phyloP scores from a whole-genome alignment of 2,797 vertebrate genomes.

The Epinephelus coioides region DNA sequence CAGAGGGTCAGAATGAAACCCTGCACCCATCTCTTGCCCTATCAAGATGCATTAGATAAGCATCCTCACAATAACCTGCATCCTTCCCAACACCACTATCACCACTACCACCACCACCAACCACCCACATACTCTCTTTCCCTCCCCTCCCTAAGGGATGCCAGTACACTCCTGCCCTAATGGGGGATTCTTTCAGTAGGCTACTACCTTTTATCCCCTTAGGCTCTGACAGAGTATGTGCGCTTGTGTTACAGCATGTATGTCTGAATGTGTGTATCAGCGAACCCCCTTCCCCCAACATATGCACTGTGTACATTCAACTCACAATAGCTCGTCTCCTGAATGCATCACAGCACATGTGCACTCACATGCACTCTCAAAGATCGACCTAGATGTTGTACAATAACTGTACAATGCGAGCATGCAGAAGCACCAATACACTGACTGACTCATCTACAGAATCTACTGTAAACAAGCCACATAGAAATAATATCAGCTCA shows the following conservation, averaged over 20 bases:
- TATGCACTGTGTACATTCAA: conserved; percentile 66
- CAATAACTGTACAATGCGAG: conserved; percentile 58
- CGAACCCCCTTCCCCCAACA: conserved; percentile 61
- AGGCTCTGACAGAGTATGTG: conserved; percentile 56
- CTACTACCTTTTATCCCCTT: conserved; percentile 72
- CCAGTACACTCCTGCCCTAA: conserved; percentile 77
- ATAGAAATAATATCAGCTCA: conserved; percentile 47
- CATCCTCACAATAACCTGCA: conserved; percentile 79
- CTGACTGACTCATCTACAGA: conserved; percentile 69
- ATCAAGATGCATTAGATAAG: conserved; percentile 63
- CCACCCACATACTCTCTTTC: conserved; percentile 63
- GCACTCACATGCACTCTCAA: conserved; percentile 75
- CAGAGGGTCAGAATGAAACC: conserved; percentile 53
- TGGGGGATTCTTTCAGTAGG: conserved; percentile 80
- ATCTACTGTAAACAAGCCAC: conserved; percentile 55
- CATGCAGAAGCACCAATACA: conserved; percentile 48
- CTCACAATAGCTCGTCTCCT: conserved; percentile 69
- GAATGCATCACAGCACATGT: conserved; percentile 73
- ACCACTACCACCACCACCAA: conserved; percentile 27
- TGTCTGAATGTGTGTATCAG: conserved; percentile 38
- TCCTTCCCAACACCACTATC: conserved; percentile 51
- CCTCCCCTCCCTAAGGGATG: conserved; percentile 58
- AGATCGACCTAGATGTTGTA: conserved; percentile 81
- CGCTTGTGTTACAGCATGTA: conserved; percentile 56
- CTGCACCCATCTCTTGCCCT: conserved; percentile 35